Base-by-base conservation (phyloP, 2,888 invertebrate species). In the Copidosoma aretas region DNA sequence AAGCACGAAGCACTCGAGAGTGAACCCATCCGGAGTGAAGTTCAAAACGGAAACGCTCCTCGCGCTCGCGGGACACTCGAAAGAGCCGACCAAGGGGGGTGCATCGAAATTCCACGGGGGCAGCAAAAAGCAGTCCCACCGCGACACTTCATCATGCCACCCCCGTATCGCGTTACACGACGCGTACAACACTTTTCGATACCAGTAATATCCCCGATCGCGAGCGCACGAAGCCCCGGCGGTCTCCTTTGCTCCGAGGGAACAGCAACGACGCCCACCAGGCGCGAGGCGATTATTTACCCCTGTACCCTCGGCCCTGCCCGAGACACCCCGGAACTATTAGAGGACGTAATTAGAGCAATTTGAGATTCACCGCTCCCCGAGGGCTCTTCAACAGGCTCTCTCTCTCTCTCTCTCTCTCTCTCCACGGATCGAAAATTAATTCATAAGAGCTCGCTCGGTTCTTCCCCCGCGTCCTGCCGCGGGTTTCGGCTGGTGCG, bases 331-430 rank as follows among this genome's bases (percentile, higher is more conserved):
- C 39, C 17, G 43, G 15, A n/a, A 58, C 64, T 53, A 56, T 46
- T 54, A 66, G 22, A 41, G 39, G 19, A 17, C 60, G 25, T 67
- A 62, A 67, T 67, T 62, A 46, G 62, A 58, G 41, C 67, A 43
- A 65, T 65, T 60, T 32, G 52, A 51, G 60, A 41, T 54, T 43
- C 22, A 25, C 25, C 43, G 22, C 49, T 24, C 61, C 39, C n/a
- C 39, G n/a, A n/a, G n/a, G n/a, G n/a, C n/a, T n/a, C n/a, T n/a
- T n/a, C n/a, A n/a, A n/a, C n/a, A n/a, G n/a, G n/a, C n/a, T 41
- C n/a, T 52, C 21, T 14, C 54, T 53, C 43, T 21, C 39, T 46
- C 41, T 5, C 39, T 57, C 1, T 41, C 14, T 14, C 41, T 8
- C 8, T 41, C 41, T 41, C 41, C 41, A 8, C 41, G 41, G 41